Conservation (phyloP, 2,797 vertebrate genomes). For the Gobio occitaniae region DNA sequence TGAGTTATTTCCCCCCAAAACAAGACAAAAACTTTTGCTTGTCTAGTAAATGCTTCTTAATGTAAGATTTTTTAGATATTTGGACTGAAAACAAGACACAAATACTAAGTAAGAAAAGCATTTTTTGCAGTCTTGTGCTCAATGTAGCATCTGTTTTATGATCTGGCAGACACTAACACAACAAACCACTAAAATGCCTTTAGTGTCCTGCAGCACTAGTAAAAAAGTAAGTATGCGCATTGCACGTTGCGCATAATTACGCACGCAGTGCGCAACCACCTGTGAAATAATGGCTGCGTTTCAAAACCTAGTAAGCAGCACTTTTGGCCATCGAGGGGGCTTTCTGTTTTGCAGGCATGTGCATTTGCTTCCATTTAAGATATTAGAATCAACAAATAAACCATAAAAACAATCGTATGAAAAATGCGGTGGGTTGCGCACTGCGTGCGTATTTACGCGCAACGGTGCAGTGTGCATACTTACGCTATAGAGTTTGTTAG, state of each 20-base stretch:
- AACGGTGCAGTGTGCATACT: background rate
- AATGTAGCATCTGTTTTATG: background rate
- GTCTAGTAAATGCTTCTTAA: no score
- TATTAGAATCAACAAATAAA: background rate
- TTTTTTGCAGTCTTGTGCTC: background rate
- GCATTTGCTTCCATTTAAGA: background rate
- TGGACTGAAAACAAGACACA: no score
- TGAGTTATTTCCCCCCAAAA: no score
- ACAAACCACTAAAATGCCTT: background rate
- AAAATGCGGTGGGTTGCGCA: background rate
- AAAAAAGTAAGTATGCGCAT: background rate
- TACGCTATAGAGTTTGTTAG: background rate
- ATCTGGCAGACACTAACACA: background rate
- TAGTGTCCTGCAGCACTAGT: background rate
- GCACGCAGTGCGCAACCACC: slow-evolving; percentile 44
- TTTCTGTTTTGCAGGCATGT: background rate
- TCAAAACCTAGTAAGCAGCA: background rate
- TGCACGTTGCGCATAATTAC: slow-evolving; percentile 1
- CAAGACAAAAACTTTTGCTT: no score
- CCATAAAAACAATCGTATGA: background rate
- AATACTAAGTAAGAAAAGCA: no score
- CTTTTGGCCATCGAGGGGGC: background rate
- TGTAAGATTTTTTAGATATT: no score
- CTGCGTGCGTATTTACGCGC: background rate
- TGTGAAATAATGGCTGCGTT: slow-evolving; percentile 8